Base-by-base conservation (phyloP, 2,113 vertebrate genomes). In the Eidolon helvum region DNA sequence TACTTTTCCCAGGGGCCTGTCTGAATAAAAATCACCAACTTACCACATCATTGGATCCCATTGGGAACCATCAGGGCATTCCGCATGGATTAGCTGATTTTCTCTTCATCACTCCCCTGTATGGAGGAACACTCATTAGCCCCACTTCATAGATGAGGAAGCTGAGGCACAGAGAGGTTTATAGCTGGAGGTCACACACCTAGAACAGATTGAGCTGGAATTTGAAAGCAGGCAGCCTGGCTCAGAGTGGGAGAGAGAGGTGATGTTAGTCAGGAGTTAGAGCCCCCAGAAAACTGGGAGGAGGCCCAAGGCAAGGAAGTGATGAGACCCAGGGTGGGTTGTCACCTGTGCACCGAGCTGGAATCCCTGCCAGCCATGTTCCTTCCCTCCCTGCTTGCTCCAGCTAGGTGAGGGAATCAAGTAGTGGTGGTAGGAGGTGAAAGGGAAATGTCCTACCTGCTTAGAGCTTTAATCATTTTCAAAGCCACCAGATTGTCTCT, bases 21-120 rank as follows among this genome's bases (percentile, higher is more conserved):
- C 22, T 48, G 26, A 48, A 65, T 84, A 69, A 59, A 68, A 80
- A 45, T 24, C 12, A 21, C 22, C 77, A 10, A 33, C 65, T 28
- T 8, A 7, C n/a, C 38, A 19, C 19, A 48, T 14, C 59, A 50
- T 10, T 5, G 15, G 53, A 11, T 9, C 43, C 43, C 0, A 0
- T 55, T 12, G 18, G 43, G 28, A n/a, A 28, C 72, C 9, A 0
- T 21, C 4, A 2, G 12, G 14, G 21, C 28, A 61, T 12, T n/a
- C 63, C 72, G 28, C 22, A 16, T 6, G 7, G 28, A 18, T 33
- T 12, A 30, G 14, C n/a, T 53, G 45, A 50, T 72, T 78, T 57
- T 40, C 35, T 45, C 9, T 30, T 90, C 28, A 19, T 5, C n/a
- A 65, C 19, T 7, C 7, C 10, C 24, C 43, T 16, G 1, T 1